phyloP scores from a whole-genome alignment of 2,888 invertebrate genomes.

The Stegana nigrithorax region DNA sequence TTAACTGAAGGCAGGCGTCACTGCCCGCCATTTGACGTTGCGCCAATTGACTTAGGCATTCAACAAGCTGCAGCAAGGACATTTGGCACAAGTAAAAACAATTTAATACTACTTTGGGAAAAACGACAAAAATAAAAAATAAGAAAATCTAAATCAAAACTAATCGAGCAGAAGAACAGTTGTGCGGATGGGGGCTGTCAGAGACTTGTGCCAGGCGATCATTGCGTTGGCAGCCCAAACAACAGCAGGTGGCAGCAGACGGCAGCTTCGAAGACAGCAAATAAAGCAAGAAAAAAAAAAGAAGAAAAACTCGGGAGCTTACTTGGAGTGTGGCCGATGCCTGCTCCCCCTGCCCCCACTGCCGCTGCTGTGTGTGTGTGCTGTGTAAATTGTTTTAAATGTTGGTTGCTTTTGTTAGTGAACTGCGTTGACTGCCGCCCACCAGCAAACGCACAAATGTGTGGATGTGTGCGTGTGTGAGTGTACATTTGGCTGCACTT shows the following conservation, averaged over 20 bases:
- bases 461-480: background rate
- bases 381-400: constrained; percentile 55
- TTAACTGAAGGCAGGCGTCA: constrained; percentile 15
- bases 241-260: constrained; percentile 36
- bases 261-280: background rate
- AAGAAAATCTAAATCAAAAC: constrained; percentile 57
- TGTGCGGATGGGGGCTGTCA: constrained; percentile 30
- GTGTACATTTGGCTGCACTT: background rate
- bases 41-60: background rate
- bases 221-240: constrained; percentile 1
- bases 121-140: background rate
- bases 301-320: background rate
- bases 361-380: background rate
- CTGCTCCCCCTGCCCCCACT: background rate
- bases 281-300: too few relatives aligned
- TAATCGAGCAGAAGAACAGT: constrained; percentile 53
- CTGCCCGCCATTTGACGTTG: background rate
- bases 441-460: too few relatives aligned
- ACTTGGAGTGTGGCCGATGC: background rate
- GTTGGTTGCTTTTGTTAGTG: background rate
- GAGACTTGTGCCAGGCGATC: background rate
- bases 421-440: constrained; percentile 35
- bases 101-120: too few relatives aligned
- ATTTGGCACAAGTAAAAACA: too few relatives aligned
- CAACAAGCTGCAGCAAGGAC: background rate